Base-by-base conservation (phyloP, 2,888 invertebrate genomes). In the Tromatobia lineatoria region DNA sequence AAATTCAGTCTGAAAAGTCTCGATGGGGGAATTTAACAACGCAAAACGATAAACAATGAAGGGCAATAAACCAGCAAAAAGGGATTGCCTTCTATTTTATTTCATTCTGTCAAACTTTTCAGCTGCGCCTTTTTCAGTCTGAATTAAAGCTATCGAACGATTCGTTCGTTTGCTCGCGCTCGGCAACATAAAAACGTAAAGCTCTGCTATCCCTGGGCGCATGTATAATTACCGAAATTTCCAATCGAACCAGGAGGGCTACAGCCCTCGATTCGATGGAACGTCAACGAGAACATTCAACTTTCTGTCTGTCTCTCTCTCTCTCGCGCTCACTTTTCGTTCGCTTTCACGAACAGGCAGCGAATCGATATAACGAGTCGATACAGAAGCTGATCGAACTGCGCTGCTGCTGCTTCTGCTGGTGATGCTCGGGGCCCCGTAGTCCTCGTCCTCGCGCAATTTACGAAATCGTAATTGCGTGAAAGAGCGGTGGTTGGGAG, bases 391-490 rank as follows among this genome's bases (percentile, higher is more conserved):
- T 59, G 79, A 82, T 81, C 78, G 77, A 47, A 57, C 29, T 80
- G 50, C 42, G 34, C 59, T 67, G 71, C 61, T 57, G 42, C 74
- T 23, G 50, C 45, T 38, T 10, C 38, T 38, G 69, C 50, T 52
- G 70, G 66, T 57, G 45, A 45, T 29, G 71, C 75, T 71, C 71
- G 50, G 42, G 50, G 7, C 50, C 75, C 70, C 74, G 23, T 69
- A 34, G 70, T 82, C 71, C 82, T 79, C 82, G 75, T 85, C 71
- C 82, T 75, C 82, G 75, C 87, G 88, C 90, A 90, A 90, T 90
- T 90, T 88, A 88, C 85, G 86, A 74, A 85, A 71, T 82, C 87
- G 90, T 91, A 91, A 91, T 91, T 91, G 90, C 89, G 87, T 89
- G 89, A 90, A 91, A 89, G 87, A 85, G 88, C 85, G 75, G 78